A percentile compares a stretch with the other conserved stretches of the same genome.
Conservation (phyloP, 2,888 invertebrate genomes). For the Lithodes maja region DNA sequence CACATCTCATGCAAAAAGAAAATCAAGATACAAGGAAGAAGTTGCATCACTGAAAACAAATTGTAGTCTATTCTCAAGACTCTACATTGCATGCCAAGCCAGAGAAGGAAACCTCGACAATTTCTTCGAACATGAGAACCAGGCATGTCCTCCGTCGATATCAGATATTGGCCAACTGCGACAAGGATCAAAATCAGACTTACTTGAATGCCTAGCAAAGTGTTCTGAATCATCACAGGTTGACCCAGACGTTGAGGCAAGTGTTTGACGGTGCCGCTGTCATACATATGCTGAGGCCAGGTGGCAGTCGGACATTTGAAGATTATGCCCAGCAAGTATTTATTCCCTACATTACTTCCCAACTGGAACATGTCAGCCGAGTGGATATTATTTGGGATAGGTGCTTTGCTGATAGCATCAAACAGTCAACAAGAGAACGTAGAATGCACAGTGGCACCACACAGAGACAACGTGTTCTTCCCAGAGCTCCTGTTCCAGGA, state of each 20-base stretch:
- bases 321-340: too few species aligned
- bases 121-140: background rate
- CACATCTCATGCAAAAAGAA: background rate
- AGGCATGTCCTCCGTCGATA: background rate
- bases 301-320: background rate
- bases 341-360: too few species aligned
- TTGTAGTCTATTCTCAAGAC: background rate
- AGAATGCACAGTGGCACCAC: background rate
- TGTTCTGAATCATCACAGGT: background rate
- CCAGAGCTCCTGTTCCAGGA: background rate
- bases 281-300: background rate
- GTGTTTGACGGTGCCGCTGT: conserved; percentile 7
- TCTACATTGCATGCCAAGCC: background rate
- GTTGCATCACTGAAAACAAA: background rate
- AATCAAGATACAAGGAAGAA: conserved; percentile 2
- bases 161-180: background rate
- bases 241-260: conserved; percentile 3
- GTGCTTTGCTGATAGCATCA: too few species aligned
- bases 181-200: background rate
- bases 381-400: too few species aligned
- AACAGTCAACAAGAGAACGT: background rate
- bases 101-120: background rate
- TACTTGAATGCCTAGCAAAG: background rate
- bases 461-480: background rate
- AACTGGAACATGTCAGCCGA: too few species aligned